Evolutionary conservation across 2,888 invertebrate genomes (phyloP), one percentile per base, ranked within the genome.

Genomic region (Cinara cedri): DNA sequence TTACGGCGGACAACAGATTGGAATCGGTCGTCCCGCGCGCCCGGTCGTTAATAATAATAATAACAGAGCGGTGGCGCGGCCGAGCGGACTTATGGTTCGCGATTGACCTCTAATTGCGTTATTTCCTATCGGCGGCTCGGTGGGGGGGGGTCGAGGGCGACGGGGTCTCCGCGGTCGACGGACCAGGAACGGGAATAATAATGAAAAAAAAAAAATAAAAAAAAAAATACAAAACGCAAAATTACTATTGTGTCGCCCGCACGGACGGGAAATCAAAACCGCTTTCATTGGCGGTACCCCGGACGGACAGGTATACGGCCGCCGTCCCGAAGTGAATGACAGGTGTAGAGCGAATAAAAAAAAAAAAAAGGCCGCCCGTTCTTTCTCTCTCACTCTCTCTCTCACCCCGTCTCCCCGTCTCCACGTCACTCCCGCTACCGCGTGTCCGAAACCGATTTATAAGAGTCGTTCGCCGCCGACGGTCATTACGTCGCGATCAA

Each of bases 71-170:
- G 42, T 72, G 72, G 60, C 60, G 72, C 62, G 26, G 46, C 57
- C 72, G 72, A 62, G 51, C 34, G 42, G 55, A 66, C 76, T 76
- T 76, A 76, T 66, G 76, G 76, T 76, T 55, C 26, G 55, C 14
- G 76, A 76, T 76, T 26, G 76, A 76, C 76, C 57, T 44, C 44
- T 76, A 76, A 76, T 76, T 76, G 76, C 66, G 65, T 66, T 76
- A 76, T 76, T 76, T 76, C 76, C 65, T 76, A 65, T 57, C 55
- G 65, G 8, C 57, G 66, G 44, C 42, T 66, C 34, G n/a, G 16
- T 14, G n/a, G n/a, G n/a, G n/a, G n/a, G n/a, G n/a, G n/a, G n/a
- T n/a, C n/a, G n/a, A n/a, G n/a, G n/a, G n/a, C n/a, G n/a, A n/a
- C n/a, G n/a, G n/a, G 34, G 34, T 34, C 34, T 34, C 34, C 34